Evolutionary conservation across 2,797 vertebrate species (phyloP), one percentile per base, ranked within the genome.

Genomic region (Gobionotothen gibberifrons): DNA sequence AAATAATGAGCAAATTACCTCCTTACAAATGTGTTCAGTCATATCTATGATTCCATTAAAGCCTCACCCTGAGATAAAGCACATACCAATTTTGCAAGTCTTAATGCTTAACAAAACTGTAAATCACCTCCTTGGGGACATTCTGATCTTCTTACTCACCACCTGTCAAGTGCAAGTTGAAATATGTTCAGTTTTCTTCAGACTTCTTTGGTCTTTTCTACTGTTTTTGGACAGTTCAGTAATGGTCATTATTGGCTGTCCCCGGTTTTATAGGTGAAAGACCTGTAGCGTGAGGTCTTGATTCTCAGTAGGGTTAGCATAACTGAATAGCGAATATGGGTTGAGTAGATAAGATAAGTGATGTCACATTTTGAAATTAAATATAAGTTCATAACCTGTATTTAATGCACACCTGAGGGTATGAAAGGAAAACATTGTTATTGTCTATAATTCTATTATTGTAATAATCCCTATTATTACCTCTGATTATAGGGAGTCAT

Each of bases 1-100:
- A 83, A 76, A 72, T 83, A 81, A 82, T 77, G 57, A 87, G 68
- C 65, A 79, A 82, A 84, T 75, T 72, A 62, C 58, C 72, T 75
- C 73, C 46, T 85, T 44, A 57, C 56, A 9, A 3, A 69, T 65
- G 79, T 59, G 61, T 63, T 72, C 67, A 63, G 69, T 73, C 56
- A 78, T 68, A 76, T 72, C 70, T 69, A 44, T 54, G 64, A 70
- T 76, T 59, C 46, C 75, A 69, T 63, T 66, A 78, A 80, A 57
- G 67, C 59, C 59, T 81, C 76, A 68, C 62, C 22, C 43, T 12
- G 63, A 72, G 64, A 78, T 74, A 64, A 78, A 81, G 74, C 59
- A n/a, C 54, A 55, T 65, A 69, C 47, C 63, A 71, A 29, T 76
- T 79, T 75, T 71, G 49, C 29, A 66, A 79, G 72, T 76, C 15